These are phyloP conservation scores for Trichonephila inaurata DNA, from an alignment of 1,140 invertebrate genomes.

Conservation along the genomic window DNA sequence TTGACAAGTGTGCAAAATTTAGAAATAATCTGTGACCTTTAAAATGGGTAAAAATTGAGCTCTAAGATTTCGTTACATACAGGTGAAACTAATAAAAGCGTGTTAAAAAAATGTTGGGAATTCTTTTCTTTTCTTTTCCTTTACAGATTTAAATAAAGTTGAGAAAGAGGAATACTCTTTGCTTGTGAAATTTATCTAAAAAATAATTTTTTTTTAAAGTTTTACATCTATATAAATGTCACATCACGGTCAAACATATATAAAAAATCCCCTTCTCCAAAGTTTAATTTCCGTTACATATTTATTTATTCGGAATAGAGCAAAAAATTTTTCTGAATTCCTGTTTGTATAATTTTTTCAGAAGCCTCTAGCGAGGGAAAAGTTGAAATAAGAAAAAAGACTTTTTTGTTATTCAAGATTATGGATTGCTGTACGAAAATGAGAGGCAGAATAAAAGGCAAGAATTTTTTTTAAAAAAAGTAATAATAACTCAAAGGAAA, in stretches of 20 bases:
- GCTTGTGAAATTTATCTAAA: neutral
- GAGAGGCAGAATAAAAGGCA: neutral
- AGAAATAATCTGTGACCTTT: no score
- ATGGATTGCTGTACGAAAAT: neutral
- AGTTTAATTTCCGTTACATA: conserved; percentile 15
- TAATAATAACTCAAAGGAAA: neutral
- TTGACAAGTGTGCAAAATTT: no score
- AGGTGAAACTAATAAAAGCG: no score
- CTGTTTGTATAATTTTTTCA: neutral
- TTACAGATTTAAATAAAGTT: no score
- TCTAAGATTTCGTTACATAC: no score
- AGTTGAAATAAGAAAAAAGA: neutral
- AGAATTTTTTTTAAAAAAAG: neutral
- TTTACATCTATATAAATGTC: neutral
- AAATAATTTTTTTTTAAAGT: neutral
- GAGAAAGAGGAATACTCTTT: no score
- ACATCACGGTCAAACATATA: neutral
- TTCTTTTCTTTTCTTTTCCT: no score
- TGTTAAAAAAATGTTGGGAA: no score
- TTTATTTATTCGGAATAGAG: neutral
- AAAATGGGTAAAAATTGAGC: no score
- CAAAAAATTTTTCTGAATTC: neutral
- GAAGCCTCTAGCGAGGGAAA: neutral
- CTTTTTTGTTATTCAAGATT: neutral
- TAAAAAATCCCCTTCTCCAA: neutral